Evolutionary conservation across 2,888 invertebrate genomes (phyloP).

Genomic region (Serrognathus titanus): DNA sequence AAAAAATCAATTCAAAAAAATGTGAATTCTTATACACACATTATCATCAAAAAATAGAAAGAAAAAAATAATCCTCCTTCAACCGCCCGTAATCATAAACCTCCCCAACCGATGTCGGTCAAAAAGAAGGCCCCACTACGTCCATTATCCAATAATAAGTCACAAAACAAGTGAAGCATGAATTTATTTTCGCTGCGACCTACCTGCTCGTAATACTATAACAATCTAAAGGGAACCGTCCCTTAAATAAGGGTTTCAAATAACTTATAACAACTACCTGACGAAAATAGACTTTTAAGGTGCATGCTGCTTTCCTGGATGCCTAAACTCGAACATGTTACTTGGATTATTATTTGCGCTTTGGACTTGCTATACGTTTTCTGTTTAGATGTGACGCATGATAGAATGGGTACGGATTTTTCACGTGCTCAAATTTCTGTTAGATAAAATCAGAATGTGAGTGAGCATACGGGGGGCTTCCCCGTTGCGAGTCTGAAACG

Average conservation of each 20-base stretch:
- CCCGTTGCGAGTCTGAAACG: background rate
- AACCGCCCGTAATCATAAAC: conserved; percentile 34
- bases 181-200: conserved; percentile 35
- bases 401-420: conserved; percentile 9
- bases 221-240: conserved; percentile 36
- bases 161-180: conserved; percentile 45
- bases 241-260: conserved; percentile 40
- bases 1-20: background rate
- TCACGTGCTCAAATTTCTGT: conserved; percentile 38
- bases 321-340: too few species aligned
- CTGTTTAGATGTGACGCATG: too few species aligned
- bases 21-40: background rate
- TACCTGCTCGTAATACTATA: conserved; percentile 43
- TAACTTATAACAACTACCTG: conserved; percentile 28
- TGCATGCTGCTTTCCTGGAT: background rate
- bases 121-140: conserved; percentile 30
- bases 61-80: conserved; percentile 29
- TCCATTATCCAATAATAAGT: conserved; percentile 46
- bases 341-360: too few species aligned
- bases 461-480: too few species aligned
- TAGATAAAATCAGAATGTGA: conserved; percentile 2
- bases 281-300: background rate
- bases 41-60: conserved; percentile 14
- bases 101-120: conserved; percentile 31
- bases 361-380: too few species aligned